Evolutionary conservation across 2,113 vertebrate species (phyloP).

Genomic region (Gorsachius goisagi): DNA sequence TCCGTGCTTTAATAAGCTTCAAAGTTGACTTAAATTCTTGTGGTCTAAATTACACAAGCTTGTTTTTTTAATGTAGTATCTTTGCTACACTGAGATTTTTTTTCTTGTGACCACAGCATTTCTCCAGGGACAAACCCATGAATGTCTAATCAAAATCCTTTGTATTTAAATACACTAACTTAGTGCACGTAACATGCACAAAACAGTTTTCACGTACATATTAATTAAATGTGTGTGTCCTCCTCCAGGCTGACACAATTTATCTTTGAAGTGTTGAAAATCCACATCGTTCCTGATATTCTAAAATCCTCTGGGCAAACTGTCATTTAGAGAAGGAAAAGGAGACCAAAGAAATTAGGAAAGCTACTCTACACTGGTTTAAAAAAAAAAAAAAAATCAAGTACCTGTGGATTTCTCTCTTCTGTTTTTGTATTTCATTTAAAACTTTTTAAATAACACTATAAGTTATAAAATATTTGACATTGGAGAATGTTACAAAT

Average conservation of each 20-base stretch:
- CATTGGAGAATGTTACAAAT: background rate
- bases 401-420: background rate
- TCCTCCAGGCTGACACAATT: background rate
- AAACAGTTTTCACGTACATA: background rate
- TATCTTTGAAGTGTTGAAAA: background rate
- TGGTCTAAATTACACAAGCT: background rate
- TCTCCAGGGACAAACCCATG: background rate
- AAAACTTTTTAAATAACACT: slow-evolving; percentile 24
- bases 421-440: background rate
- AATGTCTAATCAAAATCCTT: background rate
- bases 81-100: background rate
- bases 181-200: background rate
- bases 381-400: background rate
- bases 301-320: background rate
- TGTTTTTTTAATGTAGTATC: background rate
- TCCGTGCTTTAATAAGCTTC: background rate
- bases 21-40: background rate
- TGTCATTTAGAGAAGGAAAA: background rate
- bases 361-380: background rate
- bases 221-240: background rate
- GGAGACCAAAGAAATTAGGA: background rate
- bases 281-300: background rate
- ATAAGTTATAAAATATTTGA: slow-evolving; percentile 12
- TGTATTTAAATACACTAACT: background rate
- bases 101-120: background rate